phyloP scores from a whole-genome alignment of 1,140 invertebrate species.

The Anastatus disparis region DNA sequence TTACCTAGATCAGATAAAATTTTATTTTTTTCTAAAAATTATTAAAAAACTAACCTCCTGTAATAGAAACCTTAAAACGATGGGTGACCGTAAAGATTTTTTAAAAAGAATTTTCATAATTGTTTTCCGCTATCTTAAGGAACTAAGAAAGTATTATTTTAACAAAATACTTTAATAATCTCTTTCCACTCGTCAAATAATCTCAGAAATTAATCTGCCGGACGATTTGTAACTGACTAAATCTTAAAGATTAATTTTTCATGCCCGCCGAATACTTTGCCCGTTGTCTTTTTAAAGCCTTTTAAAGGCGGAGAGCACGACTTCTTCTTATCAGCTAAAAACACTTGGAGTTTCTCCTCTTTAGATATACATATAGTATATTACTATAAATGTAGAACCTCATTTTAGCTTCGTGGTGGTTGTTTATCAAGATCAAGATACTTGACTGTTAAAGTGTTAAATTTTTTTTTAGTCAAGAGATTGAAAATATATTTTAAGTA shows the following conservation, averaged over 20 bases:
- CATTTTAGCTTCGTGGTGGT: too few species aligned
- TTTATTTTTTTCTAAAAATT: not conserved
- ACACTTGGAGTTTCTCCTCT: slow-evolving; percentile 47
- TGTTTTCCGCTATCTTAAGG: not conserved
- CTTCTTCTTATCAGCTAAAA: slow-evolving; percentile 56
- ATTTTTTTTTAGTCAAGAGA: too few species aligned
- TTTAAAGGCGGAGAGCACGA: slow-evolving; percentile 46
- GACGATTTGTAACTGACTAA: slow-evolving; percentile 53
- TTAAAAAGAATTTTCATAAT: not conserved
- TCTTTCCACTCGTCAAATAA: slow-evolving; percentile 40
- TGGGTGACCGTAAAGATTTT: too few species aligned
- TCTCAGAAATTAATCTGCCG: slow-evolving; percentile 54
- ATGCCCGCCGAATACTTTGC: slow-evolving; percentile 38
- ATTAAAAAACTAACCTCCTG: not conserved
- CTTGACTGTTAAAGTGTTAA: too few species aligned
- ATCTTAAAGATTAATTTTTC: slow-evolving; percentile 55
- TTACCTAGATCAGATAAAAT: not conserved
- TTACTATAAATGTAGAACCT: too few species aligned
- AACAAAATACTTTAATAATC: slow-evolving; percentile 40
- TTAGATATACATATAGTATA: too few species aligned
- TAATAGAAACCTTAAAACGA: not conserved
- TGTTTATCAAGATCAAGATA: too few species aligned
- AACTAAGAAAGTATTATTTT: slow-evolving; percentile 25
- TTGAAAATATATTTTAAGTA: too few species aligned
- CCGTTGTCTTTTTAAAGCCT: too few species aligned